A percentile compares a stretch with the other conserved stretches of the same genome.
phyloP scores from a whole-genome alignment of 2,888 invertebrate genomes.

The Andrena minutula region DNA sequence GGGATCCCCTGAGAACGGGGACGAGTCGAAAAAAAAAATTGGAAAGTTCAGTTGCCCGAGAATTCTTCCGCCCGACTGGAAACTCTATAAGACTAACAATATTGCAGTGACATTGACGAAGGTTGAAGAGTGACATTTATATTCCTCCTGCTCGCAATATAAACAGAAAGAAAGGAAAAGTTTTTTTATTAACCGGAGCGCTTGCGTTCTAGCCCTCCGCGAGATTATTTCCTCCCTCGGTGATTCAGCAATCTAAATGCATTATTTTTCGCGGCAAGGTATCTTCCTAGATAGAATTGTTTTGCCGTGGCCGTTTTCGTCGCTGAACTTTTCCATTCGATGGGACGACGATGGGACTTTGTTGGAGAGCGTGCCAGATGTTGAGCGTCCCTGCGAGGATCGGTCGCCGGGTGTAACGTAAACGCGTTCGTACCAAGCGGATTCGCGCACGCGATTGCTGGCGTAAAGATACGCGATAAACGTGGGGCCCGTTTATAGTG shows the following conservation, averaged over 20 bases:
- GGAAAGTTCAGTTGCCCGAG: too few species aligned
- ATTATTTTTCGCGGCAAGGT: background rate
- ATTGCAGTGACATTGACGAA: too few species aligned
- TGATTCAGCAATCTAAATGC: background rate
- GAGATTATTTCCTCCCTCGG: background rate
- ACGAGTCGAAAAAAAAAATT: too few species aligned
- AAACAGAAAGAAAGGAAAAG: too few species aligned
- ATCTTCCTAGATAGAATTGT: background rate
- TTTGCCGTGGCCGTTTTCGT: background rate
- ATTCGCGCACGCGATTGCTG: background rate
- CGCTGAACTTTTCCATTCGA: background rate
- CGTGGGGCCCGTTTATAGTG: conserved; percentile 10
- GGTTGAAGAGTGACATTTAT: too few species aligned
- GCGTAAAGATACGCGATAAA: conserved; percentile 32
- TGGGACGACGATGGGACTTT: background rate
- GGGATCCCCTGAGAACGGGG: too few species aligned
- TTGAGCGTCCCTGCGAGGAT: background rate
- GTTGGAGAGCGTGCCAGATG: background rate
- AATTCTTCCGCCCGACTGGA: too few species aligned
- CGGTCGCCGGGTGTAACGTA: background rate
- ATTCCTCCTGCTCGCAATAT: too few species aligned
- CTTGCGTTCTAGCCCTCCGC: background rate
- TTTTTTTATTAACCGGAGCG: too few species aligned
- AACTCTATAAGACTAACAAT: too few species aligned
- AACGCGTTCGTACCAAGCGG: conserved; percentile 1